Base-by-base conservation (phyloP, 2,113 vertebrate genomes). In the Tursiops truncatus region DNA sequence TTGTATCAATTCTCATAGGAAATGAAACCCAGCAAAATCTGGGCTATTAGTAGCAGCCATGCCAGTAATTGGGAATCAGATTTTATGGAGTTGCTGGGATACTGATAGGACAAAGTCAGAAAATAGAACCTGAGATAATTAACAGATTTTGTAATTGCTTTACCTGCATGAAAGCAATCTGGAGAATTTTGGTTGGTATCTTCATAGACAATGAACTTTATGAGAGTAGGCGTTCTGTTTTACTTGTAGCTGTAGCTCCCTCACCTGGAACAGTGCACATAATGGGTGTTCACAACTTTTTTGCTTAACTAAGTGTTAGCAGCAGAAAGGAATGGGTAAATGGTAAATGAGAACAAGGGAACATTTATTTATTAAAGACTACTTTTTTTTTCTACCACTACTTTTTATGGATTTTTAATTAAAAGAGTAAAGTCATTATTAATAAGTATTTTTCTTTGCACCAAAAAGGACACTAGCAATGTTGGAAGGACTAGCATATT, bases 381-480 rank as follows among this genome's bases (percentile, higher is more conserved):
- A n/a, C 50, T 50, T 50, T 15, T 50, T 50, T 26, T 53, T 8
- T 36, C 33, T 10, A n/a, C 6, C 33, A 63, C 5, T 33, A 8
- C n/a, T 58, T 93, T 71, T 92, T 33, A 92, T 36, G 20, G 21
- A 58, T 73, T 94, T 96, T 96, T 33, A 93, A 96, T 80, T n/a
- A 79, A 93, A 92, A 21, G 5, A 91, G 68, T 73, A 53, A 74
- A 88, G 31, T 63, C 3, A 79, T 76, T 44, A 77, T 23, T 70
- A 77, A 36, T 56, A 84, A 58, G 5, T 50, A n/a, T 44, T 95
- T 91, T 84, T 41, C 71, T 88, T 87, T 60, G 38, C 20, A 60
- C 63, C 36, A 44, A 60, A 74, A 71, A 74, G 26, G 33, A 76
- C 33, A 26, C 25, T 63, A 56, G 56, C 6, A 10, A 53, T 31